A percentile compares a stretch with the other conserved stretches of the same genome.
These are phyloP conservation scores for Sialis lutaria DNA, from an alignment of 2,888 invertebrate species.

Conservation along the genomic window DNA sequence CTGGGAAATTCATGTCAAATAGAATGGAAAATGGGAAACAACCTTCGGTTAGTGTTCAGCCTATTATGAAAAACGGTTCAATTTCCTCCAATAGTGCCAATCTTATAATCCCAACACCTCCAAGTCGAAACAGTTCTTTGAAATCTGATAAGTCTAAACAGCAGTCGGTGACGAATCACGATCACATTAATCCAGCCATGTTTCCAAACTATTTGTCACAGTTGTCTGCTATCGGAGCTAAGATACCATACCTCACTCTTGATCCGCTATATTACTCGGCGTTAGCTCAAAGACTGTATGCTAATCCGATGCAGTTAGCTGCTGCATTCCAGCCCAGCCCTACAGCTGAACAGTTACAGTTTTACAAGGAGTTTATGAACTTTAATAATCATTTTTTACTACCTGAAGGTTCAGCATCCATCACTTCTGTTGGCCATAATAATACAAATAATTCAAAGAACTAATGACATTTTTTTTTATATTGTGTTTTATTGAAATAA, in stretches of 20 bases:
- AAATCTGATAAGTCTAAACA: constrained; percentile 1
- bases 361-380: constrained; percentile 33
- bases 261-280: constrained; percentile 28
- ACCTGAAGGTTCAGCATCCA: constrained; percentile 19
- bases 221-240: constrained; percentile 5
- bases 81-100: constrained; percentile 6
- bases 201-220: constrained; percentile 16
- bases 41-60: constrained; percentile 9
- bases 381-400: constrained; percentile 18
- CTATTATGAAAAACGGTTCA: constrained; percentile 8
- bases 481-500: background rate
- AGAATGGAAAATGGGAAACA: constrained; percentile 18
- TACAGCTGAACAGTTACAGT: constrained; percentile 30
- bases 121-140: background rate
- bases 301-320: constrained; percentile 13
- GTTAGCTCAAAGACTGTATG: constrained; percentile 24
- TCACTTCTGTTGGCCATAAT: constrained; percentile 22
- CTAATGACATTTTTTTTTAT: background rate
- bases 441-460: constrained; percentile 9
- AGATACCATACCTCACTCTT: constrained; percentile 22
- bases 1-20: constrained; percentile 34
- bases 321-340: constrained; percentile 23
- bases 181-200: constrained; percentile 14
- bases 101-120: constrained; percentile 8
- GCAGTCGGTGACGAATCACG: constrained; percentile 15